Conservation (phyloP, 2,888 invertebrate genomes). For the Heliconius ismenius region DNA sequence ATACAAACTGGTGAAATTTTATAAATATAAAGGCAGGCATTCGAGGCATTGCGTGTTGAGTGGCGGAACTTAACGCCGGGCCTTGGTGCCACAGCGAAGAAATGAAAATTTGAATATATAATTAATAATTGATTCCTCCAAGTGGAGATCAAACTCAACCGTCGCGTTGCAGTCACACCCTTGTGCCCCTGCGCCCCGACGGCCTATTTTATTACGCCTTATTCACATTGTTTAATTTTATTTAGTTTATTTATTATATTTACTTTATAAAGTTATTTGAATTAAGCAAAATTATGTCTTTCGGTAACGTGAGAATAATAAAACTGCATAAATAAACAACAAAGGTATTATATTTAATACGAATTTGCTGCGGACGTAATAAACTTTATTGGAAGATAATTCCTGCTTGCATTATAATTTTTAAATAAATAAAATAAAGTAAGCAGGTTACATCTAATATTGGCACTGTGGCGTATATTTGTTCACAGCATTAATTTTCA, state of each 20-base stretch:
- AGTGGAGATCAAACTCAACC: no score
- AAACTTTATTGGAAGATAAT: slow-evolving; percentile 23
- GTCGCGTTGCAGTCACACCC: no score
- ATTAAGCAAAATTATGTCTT: slow-evolving; percentile 10
- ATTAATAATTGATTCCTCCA: no score
- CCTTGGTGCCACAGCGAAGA: no score
- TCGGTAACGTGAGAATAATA: slow-evolving; percentile 27
- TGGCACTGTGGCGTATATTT: slow-evolving; percentile 63
- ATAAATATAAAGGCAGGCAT: no score
- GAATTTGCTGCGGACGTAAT: slow-evolving; percentile 46
- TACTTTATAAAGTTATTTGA: not conserved
- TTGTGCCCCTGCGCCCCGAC: no score
- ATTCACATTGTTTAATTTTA: not conserved
- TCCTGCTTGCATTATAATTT: slow-evolving; percentile 35
- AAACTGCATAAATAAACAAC: slow-evolving; percentile 47
- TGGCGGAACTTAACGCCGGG: no score
- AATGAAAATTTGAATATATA: no score
- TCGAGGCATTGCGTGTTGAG: no score
- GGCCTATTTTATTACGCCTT: no score
- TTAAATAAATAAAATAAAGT: slow-evolving; percentile 29
- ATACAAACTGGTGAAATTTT: no score
- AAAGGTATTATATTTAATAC: slow-evolving; percentile 52
- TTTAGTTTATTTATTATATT: not conserved
- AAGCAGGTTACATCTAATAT: slow-evolving; percentile 30
- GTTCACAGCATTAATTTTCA: slow-evolving; percentile 36